Evolutionary conservation across 2,888 invertebrate species (phyloP).

Genomic region (Xestia rhomboidea): DNA sequence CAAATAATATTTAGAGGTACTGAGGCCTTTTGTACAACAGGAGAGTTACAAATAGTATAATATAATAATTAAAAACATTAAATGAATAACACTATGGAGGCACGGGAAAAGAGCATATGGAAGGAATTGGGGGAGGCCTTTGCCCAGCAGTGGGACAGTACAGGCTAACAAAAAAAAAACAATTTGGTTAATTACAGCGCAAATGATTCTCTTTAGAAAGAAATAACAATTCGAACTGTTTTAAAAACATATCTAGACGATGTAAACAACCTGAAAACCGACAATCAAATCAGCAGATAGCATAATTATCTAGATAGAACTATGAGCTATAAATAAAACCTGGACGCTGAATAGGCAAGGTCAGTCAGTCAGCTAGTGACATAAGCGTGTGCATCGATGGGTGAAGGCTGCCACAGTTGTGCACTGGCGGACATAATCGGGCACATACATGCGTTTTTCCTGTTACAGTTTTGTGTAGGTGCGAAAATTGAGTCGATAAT

Average conservation of each 20-base stretch:
- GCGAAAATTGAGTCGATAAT: conserved; percentile 5
- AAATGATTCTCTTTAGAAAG: neutral
- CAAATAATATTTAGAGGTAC: neutral
- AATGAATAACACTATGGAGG: too few relatives aligned
- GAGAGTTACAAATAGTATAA: neutral
- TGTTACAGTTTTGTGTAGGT: conserved; percentile 6
- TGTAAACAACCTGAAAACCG: neutral
- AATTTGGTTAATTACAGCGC: too few relatives aligned
- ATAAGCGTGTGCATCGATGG: conserved; percentile 50
- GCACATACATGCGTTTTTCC: conserved; percentile 37
- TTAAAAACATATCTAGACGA: neutral
- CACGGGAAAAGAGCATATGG: too few relatives aligned
- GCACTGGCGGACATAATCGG: conserved; percentile 51
- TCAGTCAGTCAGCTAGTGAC: conserved; percentile 40
- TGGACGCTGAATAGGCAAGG: conserved; percentile 56
- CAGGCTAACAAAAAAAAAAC: too few relatives aligned
- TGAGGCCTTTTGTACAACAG: rapidly evolving
- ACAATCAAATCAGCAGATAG: conserved; percentile 38
- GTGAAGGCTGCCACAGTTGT: conserved; percentile 63
- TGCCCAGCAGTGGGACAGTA: too few relatives aligned
- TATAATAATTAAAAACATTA: neutral
- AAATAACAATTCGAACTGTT: neutral
- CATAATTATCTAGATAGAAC: conserved; percentile 10
- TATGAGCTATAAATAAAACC: conserved; percentile 14
- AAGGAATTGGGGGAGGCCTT: too few relatives aligned